Percentiles rank a stretch among this genome's conserved stretches.
phyloP scores from a whole-genome alignment of 2,888 invertebrate species.

The Cataglyphis rosenhaueri region DNA sequence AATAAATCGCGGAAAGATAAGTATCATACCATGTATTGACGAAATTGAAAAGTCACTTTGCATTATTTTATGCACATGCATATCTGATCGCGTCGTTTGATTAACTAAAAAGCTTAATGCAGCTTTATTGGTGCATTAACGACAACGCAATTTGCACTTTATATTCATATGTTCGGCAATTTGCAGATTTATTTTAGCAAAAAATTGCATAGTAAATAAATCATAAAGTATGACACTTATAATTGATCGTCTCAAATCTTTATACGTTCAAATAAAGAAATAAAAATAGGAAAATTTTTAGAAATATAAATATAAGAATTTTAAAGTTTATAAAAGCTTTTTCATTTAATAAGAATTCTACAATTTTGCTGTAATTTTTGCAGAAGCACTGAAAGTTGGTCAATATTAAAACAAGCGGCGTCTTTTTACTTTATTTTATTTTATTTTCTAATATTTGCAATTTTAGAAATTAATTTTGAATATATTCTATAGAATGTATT shows the following conservation, averaged over 20 bases:
- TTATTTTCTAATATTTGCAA: neutral
- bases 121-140: conserved; percentile 46
- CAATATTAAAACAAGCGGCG: neutral
- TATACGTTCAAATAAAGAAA: conserved; percentile 12
- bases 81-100: conserved; percentile 35
- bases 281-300: neutral
- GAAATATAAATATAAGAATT: neutral
- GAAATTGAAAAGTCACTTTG: conserved; percentile 31
- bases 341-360: neutral
- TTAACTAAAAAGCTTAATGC: conserved; percentile 28
- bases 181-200: conserved; percentile 7
- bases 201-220: conserved; percentile 26
- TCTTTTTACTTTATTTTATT: neutral
- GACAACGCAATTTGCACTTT: conserved; percentile 32
- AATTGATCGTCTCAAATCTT: neutral
- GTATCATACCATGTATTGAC: conserved; percentile 17
- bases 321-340: neutral
- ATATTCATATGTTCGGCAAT: neutral
- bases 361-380: conserved; percentile 3
- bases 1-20: neutral
- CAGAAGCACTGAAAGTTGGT: neutral
- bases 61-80: conserved; percentile 11
- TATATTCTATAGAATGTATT: neutral
- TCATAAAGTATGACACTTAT: conserved; percentile 8
- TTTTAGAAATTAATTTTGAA: neutral